These are phyloP conservation scores for Saturnia pavonia DNA, from an alignment of 2,888 invertebrate genomes.

Conservation along the genomic window DNA sequence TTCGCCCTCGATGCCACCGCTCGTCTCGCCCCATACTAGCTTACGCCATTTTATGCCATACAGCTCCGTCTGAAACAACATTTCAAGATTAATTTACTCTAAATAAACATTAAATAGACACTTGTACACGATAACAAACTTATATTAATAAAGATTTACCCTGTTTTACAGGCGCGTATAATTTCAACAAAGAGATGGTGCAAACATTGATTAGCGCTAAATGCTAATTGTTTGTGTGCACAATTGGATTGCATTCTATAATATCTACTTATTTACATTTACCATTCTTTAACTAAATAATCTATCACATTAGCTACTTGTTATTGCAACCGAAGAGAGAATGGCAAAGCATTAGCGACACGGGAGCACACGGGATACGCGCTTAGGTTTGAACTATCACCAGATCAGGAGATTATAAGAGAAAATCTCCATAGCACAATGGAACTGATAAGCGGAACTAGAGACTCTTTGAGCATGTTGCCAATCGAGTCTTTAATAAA, in stretches of 20 bases:
- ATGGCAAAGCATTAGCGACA: not conserved
- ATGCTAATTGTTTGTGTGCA: slow-evolving; percentile 1
- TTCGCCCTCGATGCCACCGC: slow-evolving; percentile 71
- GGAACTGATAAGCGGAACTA: no score
- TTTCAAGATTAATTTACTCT: not conserved
- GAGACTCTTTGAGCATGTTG: not conserved
- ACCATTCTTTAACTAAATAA: not conserved
- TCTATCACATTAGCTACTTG: not conserved
- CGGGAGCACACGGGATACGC: not conserved
- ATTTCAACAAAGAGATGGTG: slow-evolving; percentile 3
- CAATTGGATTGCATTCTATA: not conserved
- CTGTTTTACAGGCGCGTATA: not conserved
- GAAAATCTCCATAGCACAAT: not conserved
- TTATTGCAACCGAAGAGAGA: not conserved
- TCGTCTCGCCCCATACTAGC: slow-evolving; percentile 90
- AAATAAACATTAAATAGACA: not conserved
- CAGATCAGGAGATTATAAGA: not conserved
- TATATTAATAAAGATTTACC: not conserved
- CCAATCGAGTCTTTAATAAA: not conserved
- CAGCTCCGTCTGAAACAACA: slow-evolving; percentile 94
- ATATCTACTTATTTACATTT: not conserved
- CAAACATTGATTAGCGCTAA: not conserved
- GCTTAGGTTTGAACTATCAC: not conserved
- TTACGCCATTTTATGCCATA: slow-evolving; percentile 99
- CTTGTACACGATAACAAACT: not conserved